Conservation (phyloP, 2,113 vertebrate genomes). For the Tinamus guttatus region DNA sequence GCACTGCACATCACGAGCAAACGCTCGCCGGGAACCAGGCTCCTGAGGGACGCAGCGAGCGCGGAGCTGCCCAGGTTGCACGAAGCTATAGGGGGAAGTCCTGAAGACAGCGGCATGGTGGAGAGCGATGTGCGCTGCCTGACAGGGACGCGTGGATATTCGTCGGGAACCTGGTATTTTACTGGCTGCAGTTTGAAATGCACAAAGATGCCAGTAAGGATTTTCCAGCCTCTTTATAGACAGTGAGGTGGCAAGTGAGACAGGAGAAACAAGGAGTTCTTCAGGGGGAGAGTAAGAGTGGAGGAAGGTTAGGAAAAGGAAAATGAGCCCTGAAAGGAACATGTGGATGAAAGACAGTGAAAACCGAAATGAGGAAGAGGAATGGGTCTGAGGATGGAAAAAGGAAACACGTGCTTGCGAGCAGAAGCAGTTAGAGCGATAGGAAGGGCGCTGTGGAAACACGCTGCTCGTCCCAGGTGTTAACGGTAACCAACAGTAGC, state of each 20-base stretch:
- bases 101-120: rapidly evolving
- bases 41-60: background rate
- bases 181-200: background rate
- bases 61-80: background rate
- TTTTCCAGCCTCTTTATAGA: background rate
- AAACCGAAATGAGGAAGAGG: constrained; percentile 9
- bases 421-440: constrained; percentile 42
- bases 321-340: background rate
- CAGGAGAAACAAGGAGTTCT: background rate
- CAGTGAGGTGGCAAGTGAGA: background rate
- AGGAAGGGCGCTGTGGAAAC: constrained; percentile 51
- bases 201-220: background rate
- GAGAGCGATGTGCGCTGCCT: background rate
- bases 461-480: constrained; percentile 31
- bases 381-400: constrained; percentile 44
- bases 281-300: background rate
- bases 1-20: background rate
- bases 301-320: background rate
- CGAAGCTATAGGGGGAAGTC: background rate
- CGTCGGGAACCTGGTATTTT: background rate
- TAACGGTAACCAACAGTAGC: background rate
- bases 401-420: constrained; percentile 60
- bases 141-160: too few species aligned
- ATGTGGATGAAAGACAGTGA: background rate
- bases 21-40: background rate